Evolutionary conservation across 2,888 invertebrate species (phyloP).

Genomic region (Noctua comes): DNA sequence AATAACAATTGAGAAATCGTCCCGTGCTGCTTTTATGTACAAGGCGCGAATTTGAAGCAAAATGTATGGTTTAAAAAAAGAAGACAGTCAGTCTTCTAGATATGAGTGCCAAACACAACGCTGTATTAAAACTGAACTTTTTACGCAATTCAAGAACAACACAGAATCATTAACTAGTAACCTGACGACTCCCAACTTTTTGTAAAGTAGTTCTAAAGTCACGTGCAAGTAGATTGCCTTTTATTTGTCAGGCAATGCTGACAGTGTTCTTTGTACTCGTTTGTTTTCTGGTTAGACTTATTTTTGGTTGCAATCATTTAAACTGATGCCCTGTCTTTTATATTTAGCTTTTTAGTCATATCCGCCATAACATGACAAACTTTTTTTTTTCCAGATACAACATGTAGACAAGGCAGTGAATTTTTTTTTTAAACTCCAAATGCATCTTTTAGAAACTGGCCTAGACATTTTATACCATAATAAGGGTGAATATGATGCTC

Average conservation of each 20-base stretch:
- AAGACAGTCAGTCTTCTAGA: too few relatives aligned
- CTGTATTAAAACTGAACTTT: neutral
- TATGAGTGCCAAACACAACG: too few relatives aligned
- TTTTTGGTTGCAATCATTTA: neutral
- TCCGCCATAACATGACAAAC: too few relatives aligned
- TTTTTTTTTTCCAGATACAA: constrained; percentile 24
- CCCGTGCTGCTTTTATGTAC: too few relatives aligned
- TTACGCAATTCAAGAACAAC: neutral
- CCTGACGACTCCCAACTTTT: neutral
- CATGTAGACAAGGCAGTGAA: constrained; percentile 5
- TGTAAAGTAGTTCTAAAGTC: too few relatives aligned
- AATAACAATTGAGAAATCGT: neutral
- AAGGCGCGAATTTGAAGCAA: too few relatives aligned
- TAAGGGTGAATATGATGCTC: constrained; percentile 1
- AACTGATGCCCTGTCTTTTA: neutral
- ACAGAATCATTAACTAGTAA: neutral
- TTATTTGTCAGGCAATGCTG: too few relatives aligned
- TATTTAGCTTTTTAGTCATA: neutral
- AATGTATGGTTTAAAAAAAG: too few relatives aligned
- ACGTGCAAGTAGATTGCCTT: too few relatives aligned
- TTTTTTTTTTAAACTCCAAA: constrained; percentile 7
- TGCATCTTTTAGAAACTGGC: constrained; percentile 10
- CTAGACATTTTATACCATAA: neutral
- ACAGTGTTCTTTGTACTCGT: too few relatives aligned
- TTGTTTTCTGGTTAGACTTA: neutral